phyloP scores from a whole-genome alignment of 2,888 invertebrate genomes.

The Sinhomidia bicolor region DNA sequence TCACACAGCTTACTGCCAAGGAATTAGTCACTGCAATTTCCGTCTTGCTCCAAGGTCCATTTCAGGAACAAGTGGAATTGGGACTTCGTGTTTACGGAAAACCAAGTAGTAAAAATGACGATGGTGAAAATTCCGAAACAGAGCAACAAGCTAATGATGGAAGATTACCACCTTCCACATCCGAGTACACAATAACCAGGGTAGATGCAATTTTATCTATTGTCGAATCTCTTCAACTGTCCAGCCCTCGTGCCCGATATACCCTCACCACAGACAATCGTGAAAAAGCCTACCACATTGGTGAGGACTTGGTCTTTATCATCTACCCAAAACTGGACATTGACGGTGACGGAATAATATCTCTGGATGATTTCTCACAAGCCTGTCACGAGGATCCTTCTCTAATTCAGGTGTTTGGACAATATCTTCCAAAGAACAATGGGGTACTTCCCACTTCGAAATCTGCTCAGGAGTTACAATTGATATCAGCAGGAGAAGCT shows the following conservation, averaged over 20 bases:
- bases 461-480: neutral
- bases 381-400: conserved; percentile 53
- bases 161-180: neutral
- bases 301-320: conserved; percentile 47
- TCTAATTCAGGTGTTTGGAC: conserved; percentile 53
- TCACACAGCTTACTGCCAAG: conserved; percentile 46
- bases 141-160: neutral
- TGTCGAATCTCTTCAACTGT: conserved; percentile 53
- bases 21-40: conserved; percentile 31
- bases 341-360: conserved; percentile 43
- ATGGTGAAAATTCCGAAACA: neutral
- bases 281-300: conserved; percentile 38
- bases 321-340: conserved; percentile 55
- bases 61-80: conserved; percentile 27
- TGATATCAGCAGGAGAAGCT: neutral
- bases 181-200: conserved; percentile 2
- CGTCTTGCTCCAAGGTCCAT: conserved; percentile 40
- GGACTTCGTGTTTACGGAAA: conserved; percentile 53
- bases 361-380: conserved; percentile 19
- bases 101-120: neutral
- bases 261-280: conserved; percentile 34
- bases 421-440: conserved; percentile 41
- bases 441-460: neutral
- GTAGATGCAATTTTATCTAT: conserved; percentile 40
- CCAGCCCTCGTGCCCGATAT: conserved; percentile 21